Base-by-base conservation (phyloP, 37 sponge, comb jelly and placozoan genomes). In the Beroe forskalii region DNA sequence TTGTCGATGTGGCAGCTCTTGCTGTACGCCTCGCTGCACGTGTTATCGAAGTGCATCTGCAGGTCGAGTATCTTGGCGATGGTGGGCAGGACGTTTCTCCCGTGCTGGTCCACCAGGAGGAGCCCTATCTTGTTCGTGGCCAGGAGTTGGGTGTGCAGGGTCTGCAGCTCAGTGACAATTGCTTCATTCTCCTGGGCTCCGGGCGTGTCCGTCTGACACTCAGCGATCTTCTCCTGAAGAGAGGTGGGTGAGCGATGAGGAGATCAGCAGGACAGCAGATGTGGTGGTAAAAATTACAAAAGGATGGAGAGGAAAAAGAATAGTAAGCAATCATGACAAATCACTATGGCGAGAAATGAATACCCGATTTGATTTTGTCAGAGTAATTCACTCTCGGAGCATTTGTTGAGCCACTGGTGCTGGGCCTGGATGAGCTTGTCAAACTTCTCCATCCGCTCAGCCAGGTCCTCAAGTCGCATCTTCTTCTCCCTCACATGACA, bases 21-120 rank as follows among this genome's bases (percentile, higher is more conserved):
- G 23, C 48, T 20, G 30, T 80, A 37, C 30, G 86, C 86, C 86
- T 80, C 86, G 42, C 86, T 80, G 86, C 86, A 80, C 86, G 55
- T 44, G 86, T 80, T 80, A 43, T 80, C 86, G 30, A 80, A 80
- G 55, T 80, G 86, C 86, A 80, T 80, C 86, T 80, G 86, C 31
- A 80, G 55, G 30, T 80, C 86, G 12, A 80, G 86, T 35, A 80
- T 80, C 86, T 80, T 80, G 55, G 40, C 86, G 55, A 80, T 80
- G 30, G 86, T 41, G 48, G 86, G 55, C 55, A 80, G 55, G 31
- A 80, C 86, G 28, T 9, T 24, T 31, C 27, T 48, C 48, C 86
- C 44, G 4, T 41, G 44, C 55, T 41, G 86, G 44, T 80, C 8
- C 9, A 44, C 24, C 1, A 44, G 55, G 4, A 44, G 44, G 30